These are phyloP conservation scores for Dermatemys mawii DNA, from an alignment of 2,113 vertebrate genomes.

Conservation along the genomic window DNA sequence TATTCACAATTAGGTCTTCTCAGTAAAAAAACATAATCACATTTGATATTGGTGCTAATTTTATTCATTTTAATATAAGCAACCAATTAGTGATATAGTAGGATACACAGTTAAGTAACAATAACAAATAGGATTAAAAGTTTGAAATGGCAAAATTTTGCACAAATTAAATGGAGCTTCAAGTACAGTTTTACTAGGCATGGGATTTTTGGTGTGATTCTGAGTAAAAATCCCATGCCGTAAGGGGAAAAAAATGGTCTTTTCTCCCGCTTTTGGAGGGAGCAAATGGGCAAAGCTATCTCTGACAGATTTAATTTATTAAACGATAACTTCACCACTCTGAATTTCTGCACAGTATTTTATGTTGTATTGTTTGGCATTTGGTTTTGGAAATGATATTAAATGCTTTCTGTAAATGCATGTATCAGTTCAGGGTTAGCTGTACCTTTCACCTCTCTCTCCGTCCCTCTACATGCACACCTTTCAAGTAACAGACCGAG, in stretches of 20 bases:
- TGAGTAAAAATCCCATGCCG: not conserved
- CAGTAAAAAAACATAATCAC: not conserved
- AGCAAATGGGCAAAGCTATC: not conserved
- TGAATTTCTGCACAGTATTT: not conserved
- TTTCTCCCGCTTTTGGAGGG: not conserved
- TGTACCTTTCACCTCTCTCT: not conserved
- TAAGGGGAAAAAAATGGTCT: not conserved
- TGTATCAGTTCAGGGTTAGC: not conserved
- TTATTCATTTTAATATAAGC: conserved; percentile 6
- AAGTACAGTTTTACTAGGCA: not conserved
- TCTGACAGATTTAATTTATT: not conserved
- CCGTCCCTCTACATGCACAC: not conserved
- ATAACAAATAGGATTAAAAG: not conserved
- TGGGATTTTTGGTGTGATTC: not conserved
- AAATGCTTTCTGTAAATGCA: not conserved
- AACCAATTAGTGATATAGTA: not conserved
- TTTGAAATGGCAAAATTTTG: not conserved
- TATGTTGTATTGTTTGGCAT: not conserved
- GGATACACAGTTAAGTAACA: not conserved
- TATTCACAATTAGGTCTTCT: conserved; percentile 1
- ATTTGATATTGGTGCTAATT: not conserved
- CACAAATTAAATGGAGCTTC: not conserved
- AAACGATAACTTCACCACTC: not conserved
- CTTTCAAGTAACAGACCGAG: not conserved
- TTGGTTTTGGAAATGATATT: not conserved